Evolutionary conservation across 2,888 invertebrate genomes (phyloP).

Genomic region (Stratiomys singularior): DNA sequence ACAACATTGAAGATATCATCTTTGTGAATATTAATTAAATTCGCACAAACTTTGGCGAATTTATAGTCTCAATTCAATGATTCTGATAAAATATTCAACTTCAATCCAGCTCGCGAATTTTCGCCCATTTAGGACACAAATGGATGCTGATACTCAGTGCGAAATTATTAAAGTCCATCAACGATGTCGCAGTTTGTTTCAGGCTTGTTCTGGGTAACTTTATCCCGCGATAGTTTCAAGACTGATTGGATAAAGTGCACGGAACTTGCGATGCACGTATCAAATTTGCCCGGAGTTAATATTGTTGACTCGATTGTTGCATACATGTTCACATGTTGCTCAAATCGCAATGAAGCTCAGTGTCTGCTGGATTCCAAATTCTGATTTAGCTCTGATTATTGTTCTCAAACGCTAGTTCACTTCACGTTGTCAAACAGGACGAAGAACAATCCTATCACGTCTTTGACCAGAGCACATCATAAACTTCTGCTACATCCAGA

Average conservation of each 20-base stretch:
- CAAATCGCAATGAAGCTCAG: not conserved
- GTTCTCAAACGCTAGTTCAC: not conserved
- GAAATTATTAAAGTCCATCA: no score
- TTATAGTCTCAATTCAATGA: no score
- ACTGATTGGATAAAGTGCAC: not conserved
- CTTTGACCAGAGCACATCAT: slow-evolving; percentile 13
- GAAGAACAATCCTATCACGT: slow-evolving; percentile 26
- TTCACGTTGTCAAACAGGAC: not conserved
- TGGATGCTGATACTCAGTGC: no score
- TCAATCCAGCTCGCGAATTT: no score
- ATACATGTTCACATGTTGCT: not conserved
- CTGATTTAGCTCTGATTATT: not conserved
- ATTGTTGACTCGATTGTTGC: not conserved
- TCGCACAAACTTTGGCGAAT: no score
- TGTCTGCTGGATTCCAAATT: not conserved
- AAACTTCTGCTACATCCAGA: slow-evolving; percentile 1
- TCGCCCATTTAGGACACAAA: no score
- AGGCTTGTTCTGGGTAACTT: no score
- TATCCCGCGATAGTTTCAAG: no score
- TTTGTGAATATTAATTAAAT: no score
- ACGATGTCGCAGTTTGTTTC: no score
- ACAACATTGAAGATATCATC: no score
- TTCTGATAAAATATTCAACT: no score
- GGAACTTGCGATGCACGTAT: not conserved
- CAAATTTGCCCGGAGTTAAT: not conserved